A percentile compares a stretch with the other conserved stretches of the same genome.
These are phyloP conservation scores for Volucella bombylans DNA, from an alignment of 2,888 invertebrate species.

Conservation along the genomic window DNA sequence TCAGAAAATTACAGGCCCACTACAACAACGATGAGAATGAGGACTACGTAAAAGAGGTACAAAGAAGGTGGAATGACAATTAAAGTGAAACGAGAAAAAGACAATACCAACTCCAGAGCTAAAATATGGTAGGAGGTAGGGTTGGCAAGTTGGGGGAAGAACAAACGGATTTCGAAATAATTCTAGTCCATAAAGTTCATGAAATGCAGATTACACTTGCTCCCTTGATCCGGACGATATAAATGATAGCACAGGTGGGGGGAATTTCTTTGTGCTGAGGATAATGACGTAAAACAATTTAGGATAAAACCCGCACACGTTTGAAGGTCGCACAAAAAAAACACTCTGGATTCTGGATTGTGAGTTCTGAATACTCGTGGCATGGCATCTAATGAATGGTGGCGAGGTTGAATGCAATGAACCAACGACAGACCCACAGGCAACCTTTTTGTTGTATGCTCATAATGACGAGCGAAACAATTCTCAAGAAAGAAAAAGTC, in stretches of 20 bases:
- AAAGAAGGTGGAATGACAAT: constrained; percentile 44
- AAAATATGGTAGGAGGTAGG: not conserved
- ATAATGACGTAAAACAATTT: constrained; percentile 54
- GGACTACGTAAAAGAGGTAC: not conserved
- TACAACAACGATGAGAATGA: too few relatives aligned
- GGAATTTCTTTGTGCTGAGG: constrained; percentile 25
- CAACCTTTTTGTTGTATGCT: constrained; percentile 22
- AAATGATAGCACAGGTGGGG: constrained; percentile 4
- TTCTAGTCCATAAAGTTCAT: constrained; percentile 56
- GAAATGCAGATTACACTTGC: constrained; percentile 60
- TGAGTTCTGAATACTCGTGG: not conserved
- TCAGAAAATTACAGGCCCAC: constrained; percentile 37
- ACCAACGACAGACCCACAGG: constrained; percentile 2
- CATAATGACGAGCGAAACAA: constrained; percentile 53
- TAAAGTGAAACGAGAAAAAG: constrained; percentile 37
- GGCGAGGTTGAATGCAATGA: constrained; percentile 31
- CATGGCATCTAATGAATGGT: constrained; percentile 23
- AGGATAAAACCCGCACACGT: constrained; percentile 20
- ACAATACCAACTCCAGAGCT: constrained; percentile 22
- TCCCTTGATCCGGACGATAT: constrained; percentile 35
- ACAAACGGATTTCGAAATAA: constrained; percentile 48
- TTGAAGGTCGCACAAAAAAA: not conserved
- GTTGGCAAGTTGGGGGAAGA: not conserved
- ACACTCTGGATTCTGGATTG: not conserved
- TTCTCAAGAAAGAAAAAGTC: constrained; percentile 3